Conservation (phyloP, 1,140 invertebrate species). For the Apis cerana region DNA sequence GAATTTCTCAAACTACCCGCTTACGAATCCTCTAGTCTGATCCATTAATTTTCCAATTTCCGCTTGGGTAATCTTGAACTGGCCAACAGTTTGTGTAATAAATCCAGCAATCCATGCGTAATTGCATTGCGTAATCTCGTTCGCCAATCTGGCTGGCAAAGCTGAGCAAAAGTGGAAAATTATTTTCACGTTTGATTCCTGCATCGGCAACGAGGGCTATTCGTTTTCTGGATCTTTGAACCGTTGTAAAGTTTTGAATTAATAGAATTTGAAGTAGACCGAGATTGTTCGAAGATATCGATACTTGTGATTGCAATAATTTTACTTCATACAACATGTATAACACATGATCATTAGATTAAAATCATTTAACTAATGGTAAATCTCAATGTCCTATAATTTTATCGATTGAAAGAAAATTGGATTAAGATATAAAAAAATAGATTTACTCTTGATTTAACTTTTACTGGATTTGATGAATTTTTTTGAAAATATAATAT, state of each 20-base stretch:
- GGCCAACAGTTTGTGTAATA: constrained; percentile 24
- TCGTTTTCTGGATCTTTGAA: background rate
- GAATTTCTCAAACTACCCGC: constrained; percentile 1
- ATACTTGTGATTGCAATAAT: too few species aligned
- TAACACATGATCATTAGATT: too few species aligned
- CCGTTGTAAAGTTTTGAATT: background rate
- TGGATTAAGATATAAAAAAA: too few species aligned
- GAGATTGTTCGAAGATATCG: background rate
- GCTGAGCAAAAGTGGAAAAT: background rate
- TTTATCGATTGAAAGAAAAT: too few species aligned
- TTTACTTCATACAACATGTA: too few species aligned
- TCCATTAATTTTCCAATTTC: constrained; percentile 50
- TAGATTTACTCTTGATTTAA: too few species aligned
- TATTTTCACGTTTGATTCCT: background rate
- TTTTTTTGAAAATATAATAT: too few species aligned
- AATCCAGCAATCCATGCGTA: constrained; percentile 15
- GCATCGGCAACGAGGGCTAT: background rate
- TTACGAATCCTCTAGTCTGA: background rate
- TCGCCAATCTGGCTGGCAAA: background rate
- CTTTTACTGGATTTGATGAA: too few species aligned
- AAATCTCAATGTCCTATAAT: too few species aligned
- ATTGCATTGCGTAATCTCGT: constrained; percentile 25
- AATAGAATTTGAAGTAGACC: background rate
- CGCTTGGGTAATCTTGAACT: constrained; percentile 34
- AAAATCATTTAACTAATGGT: too few species aligned